Base-by-base conservation (phyloP, 2,797 vertebrate genomes). In the Chelon auratus region DNA sequence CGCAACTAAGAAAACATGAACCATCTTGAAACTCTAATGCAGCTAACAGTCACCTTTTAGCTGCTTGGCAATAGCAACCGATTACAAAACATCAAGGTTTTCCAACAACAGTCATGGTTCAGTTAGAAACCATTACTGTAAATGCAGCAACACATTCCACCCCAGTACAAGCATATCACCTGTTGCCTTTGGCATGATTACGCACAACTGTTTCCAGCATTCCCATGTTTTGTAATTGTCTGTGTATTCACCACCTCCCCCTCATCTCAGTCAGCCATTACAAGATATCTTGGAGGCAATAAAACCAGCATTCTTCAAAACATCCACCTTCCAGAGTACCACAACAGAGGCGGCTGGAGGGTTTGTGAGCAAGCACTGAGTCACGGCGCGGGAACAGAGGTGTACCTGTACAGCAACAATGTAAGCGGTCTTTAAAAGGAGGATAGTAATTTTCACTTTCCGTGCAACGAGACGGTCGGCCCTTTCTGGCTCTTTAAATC, bases 381-480 rank as follows among this genome's bases (percentile, higher is more conserved):
- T 92, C 92, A 93, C 8, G 1, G 64, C 51, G 68, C 11, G 65
- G 73, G 66, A 86, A 82, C 81, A 66, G 53, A 80, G 64, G 56
- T 70, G 50, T 81, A 85, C 85, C 85, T 89, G 87, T 43, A 54
- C 26, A 61, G 80, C 62, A 82, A 84, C 88, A 90, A 81, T 75
- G 79, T 37, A 80, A 84, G 68, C 12, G 3, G 45, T 81, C 79
- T 83, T 82, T 77, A 76, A 64, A 68, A 77, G 62, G 7, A 85
- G 62, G 58, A 82, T 58, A 63, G 87, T 84, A 82, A 84, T 89
- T 90, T 90, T 92, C 89, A 90, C 89, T 91, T 90, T 90, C 82
- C 69, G 59, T 18, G 1, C 45, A 81, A 68, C 3, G 52, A 86
- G 81, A 85, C 82, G 2, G 22, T 36, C 33, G 15, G 37, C 54